Base-by-base conservation (phyloP, 2,797 vertebrate genomes). In the Sebastiscus tertius region DNA sequence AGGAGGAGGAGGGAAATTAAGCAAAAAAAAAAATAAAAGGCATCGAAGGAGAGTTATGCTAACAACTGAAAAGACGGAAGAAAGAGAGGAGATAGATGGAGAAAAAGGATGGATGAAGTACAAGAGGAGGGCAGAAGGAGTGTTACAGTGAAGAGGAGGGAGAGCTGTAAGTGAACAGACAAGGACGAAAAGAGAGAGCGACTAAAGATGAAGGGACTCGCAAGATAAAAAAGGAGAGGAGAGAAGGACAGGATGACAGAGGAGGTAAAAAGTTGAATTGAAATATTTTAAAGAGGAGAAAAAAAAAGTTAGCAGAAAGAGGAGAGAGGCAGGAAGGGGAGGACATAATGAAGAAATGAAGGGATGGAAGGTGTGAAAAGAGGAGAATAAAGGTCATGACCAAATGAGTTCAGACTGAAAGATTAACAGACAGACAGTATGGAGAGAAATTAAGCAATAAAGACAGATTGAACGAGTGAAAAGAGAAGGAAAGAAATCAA, bases 161-260 rank as follows among this genome's bases (percentile, higher is more conserved):
- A 52, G 34, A 0, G 36, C 29, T 52, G 20, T 8, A 6, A 49
- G 29, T 8, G 24, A 68, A 65, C 0, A 34, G 81, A 83, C 70
- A 73, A 80, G 74, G 79, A 59, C 33, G 36, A 73, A 75, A 49
- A 83, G 33, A 67, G 61, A 26, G 71, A 55, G 36, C 6, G 58
- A 82, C 63, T 79, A 82, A 85, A 72, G 61, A 79, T 84, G 63
- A 52, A 59, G 69, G 73, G 80, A 89, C 88, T 81, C 63, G 72
- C 16, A 72, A 72, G 72, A 81, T 49, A 77, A 8, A 20, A 22
- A 8, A 24, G 4, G 9, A 10, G 26, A 42, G 11, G 31, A 29
- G 31, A n/a, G 75, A 3, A 64, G 24, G 60, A 64, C 1, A 18
- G 31, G 22, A 29, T 27, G 36, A 65, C 63, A 20, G n/a, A 36